Evolutionary conservation across 2,113 vertebrate genomes (phyloP).

Genomic region (Toxotes chatareus): DNA sequence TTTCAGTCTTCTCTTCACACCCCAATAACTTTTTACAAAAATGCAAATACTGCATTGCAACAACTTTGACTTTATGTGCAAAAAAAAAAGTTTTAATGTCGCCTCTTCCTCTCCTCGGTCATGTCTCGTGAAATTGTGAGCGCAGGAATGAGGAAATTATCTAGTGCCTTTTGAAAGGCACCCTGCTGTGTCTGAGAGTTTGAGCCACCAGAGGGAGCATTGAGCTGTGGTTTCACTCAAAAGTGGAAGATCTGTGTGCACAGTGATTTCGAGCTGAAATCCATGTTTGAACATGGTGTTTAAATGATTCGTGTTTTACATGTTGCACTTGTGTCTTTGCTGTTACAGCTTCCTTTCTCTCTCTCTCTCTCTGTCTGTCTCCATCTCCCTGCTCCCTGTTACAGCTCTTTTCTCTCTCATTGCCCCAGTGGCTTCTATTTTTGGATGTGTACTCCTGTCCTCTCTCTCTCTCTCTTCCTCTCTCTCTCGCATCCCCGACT

Average conservation of each 20-base stretch:
- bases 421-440: neutral
- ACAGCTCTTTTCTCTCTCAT: neutral
- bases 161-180: too few relatives aligned
- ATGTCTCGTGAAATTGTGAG: too few relatives aligned
- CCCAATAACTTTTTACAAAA: too few relatives aligned
- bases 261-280: neutral
- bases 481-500: neutral
- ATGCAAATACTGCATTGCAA: too few relatives aligned
- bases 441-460: neutral
- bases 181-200: neutral
- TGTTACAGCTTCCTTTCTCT: neutral
- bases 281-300: too few relatives aligned
- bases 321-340: neutral
- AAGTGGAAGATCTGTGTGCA: neutral
- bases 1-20: too few relatives aligned
- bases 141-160: too few relatives aligned
- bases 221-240: neutral
- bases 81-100: too few relatives aligned
- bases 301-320: too few relatives aligned
- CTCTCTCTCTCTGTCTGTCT: neutral
- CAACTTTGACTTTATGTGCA: too few relatives aligned
- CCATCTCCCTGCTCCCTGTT: neutral
- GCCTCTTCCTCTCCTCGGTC: neutral
- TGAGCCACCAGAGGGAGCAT: constrained; percentile 30
- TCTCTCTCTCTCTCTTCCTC: neutral